Percentiles rank a stretch among this genome's conserved stretches.
Conservation (phyloP, 2,888 invertebrate species). For the Drosophila maculinotata region DNA sequence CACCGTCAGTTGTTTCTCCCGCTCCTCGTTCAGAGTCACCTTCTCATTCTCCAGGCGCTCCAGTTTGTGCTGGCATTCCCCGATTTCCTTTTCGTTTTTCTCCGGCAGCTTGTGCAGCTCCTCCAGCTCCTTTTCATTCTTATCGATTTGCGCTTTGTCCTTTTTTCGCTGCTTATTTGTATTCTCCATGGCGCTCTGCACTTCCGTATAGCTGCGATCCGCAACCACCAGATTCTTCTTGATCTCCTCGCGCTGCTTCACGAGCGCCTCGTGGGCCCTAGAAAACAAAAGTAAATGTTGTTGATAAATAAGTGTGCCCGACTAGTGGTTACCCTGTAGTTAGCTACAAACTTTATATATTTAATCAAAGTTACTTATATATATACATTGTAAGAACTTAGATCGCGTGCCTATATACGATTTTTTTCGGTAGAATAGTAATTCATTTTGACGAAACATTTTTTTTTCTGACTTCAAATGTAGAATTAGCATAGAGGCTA, state of each 20-base stretch:
- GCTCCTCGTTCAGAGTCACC: conserved; percentile 86
- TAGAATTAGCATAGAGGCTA: too few species aligned
- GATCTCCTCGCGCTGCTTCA: conserved; percentile 87
- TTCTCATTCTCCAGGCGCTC: conserved; percentile 87
- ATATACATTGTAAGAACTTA: too few species aligned
- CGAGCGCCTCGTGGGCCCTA: conserved; percentile 87
- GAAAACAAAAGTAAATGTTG: background rate
- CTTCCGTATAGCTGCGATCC: conserved; percentile 88
- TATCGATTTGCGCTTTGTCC: conserved; percentile 88
- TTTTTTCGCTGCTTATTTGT: conserved; percentile 91
- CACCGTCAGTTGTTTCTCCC: conserved; percentile 87
- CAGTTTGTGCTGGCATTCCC: conserved; percentile 87
- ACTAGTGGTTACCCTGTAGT: background rate
- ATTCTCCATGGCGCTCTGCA: conserved; percentile 89
- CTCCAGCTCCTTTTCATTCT: conserved; percentile 89
- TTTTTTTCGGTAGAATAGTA: too few species aligned
- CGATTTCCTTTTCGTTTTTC: conserved; percentile 90
- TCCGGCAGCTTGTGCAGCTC: conserved; percentile 89
- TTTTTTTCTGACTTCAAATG: too few species aligned
- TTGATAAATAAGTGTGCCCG: background rate
- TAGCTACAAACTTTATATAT: too few species aligned
- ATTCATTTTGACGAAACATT: too few species aligned
- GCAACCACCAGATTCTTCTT: conserved; percentile 88
- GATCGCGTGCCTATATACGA: too few species aligned
- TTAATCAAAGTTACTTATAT: too few species aligned